A percentile compares a stretch with the other conserved stretches of the same genome.
Evolutionary conservation across 2,113 vertebrate genomes (phyloP).

Genomic region (Orthonyx spaldingii): DNA sequence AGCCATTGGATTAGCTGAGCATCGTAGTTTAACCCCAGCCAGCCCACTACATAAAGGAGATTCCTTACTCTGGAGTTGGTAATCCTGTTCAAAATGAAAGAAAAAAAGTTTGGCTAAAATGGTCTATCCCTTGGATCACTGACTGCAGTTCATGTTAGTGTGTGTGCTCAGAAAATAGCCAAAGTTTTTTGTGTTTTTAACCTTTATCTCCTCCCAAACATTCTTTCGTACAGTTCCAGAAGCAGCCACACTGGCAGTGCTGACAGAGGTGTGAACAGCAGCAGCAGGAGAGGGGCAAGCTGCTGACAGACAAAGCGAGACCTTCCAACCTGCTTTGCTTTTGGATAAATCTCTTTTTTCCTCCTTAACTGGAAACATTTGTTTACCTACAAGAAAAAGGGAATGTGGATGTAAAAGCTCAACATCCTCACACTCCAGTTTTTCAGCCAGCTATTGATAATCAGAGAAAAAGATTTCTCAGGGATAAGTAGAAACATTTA

Average conservation of each 20-base stretch:
- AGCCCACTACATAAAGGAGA: not conserved
- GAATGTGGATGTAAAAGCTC: not conserved
- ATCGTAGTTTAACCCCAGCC: not conserved
- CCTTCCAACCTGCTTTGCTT: not conserved
- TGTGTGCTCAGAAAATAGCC: not conserved
- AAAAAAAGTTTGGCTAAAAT: not conserved
- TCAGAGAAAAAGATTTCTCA: not conserved
- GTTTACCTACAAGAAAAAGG: not conserved
- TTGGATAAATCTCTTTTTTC: not conserved
- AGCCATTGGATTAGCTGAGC: not conserved
- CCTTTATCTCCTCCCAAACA: not conserved
- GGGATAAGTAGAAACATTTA: not conserved
- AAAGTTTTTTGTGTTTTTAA: not conserved
- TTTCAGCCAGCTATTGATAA: not conserved
- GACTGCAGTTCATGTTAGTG: not conserved
- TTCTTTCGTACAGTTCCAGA: not conserved
- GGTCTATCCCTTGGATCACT: not conserved
- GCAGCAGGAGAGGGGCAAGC: not conserved
- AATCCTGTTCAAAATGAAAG: not conserved
- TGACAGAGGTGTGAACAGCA: not conserved
- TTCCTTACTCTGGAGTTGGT: not conserved
- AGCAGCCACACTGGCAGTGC: not conserved
- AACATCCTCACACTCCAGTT: not conserved
- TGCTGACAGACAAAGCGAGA: not conserved
- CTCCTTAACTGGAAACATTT: not conserved